Evolutionary conservation across 2,113 vertebrate genomes (phyloP).

Genomic region (Lophotis ruficrista): DNA sequence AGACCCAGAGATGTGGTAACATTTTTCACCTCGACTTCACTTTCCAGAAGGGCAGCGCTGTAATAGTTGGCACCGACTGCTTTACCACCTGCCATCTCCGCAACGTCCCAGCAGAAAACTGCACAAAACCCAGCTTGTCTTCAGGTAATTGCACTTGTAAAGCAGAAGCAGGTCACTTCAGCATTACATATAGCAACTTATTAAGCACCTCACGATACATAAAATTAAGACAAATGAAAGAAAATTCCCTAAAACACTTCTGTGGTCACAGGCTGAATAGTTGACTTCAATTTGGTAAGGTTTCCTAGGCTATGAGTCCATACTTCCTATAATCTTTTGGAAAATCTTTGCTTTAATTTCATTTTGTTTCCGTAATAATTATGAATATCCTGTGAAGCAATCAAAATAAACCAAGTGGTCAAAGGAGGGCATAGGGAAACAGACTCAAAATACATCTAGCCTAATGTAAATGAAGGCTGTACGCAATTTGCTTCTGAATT

Average conservation of each 20-base stretch:
- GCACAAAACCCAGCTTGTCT: slow-evolving; percentile 23
- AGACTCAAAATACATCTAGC: neutral
- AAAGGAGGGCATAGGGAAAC: neutral
- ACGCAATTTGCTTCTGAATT: neutral
- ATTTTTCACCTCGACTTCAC: neutral
- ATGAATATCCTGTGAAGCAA: neutral
- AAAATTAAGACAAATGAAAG: slow-evolving; percentile 15
- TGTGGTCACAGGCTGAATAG: neutral
- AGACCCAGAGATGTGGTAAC: neutral
- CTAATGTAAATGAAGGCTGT: neutral
- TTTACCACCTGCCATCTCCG: neutral
- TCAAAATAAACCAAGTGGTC: neutral
- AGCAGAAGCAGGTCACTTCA: neutral
- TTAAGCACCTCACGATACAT: neutral
- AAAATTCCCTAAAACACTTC: neutral
- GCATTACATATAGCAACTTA: neutral
- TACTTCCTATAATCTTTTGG: neutral
- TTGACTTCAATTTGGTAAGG: neutral
- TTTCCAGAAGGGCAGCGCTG: neutral
- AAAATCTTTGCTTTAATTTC: neutral
- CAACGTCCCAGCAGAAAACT: neutral
- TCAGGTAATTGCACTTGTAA: neutral
- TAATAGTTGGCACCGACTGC: neutral
- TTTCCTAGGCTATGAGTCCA: neutral
- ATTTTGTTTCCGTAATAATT: neutral